phyloP scores from a whole-genome alignment of 2,888 invertebrate species.

The Elaeidobius kamerunicus region DNA sequence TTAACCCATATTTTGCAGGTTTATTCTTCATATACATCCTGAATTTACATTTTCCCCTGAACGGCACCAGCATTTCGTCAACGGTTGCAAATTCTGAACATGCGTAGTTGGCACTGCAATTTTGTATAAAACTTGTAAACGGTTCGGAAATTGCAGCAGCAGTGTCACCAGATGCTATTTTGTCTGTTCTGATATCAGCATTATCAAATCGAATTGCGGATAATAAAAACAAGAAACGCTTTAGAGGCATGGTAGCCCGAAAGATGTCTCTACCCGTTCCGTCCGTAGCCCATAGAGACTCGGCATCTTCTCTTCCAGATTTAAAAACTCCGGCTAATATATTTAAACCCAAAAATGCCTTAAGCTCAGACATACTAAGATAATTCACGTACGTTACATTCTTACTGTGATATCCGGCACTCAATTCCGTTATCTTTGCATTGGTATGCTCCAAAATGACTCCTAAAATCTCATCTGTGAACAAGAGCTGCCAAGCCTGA shows the following conservation, averaged over 20 bases:
- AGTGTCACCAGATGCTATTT: conserved; percentile 7
- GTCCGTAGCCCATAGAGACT: conserved; percentile 6
- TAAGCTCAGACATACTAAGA: conserved; percentile 8
- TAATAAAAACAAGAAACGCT: conserved; percentile 16
- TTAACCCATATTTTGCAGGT: conserved; percentile 17
- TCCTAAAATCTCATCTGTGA: conserved; percentile 4
- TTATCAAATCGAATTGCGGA: conserved; percentile 9
- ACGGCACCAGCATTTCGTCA: conserved; percentile 14
- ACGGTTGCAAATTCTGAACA: conserved; percentile 13
- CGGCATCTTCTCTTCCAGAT: conserved; percentile 11
- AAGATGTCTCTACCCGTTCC: conserved; percentile 12
- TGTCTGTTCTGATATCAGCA: neutral
- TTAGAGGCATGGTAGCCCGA: conserved; percentile 12
- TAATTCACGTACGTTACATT: neutral
- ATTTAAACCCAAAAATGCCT: conserved; percentile 12
- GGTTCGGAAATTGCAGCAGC: conserved; percentile 3
- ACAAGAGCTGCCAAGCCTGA: conserved; percentile 1
- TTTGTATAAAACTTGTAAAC: conserved; percentile 6
- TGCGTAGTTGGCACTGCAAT: conserved; percentile 9
- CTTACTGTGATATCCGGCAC: conserved; percentile 3
- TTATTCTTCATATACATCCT: conserved; percentile 12
- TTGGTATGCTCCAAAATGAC: conserved; percentile 7
- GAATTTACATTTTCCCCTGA: conserved; percentile 13
- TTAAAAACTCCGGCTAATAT: conserved; percentile 16
- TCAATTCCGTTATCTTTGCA: conserved; percentile 4